A percentile compares a stretch with the other conserved stretches of the same genome.
Conservation (phyloP, 2,113 vertebrate species). For the Sceloporus tristichus region DNA sequence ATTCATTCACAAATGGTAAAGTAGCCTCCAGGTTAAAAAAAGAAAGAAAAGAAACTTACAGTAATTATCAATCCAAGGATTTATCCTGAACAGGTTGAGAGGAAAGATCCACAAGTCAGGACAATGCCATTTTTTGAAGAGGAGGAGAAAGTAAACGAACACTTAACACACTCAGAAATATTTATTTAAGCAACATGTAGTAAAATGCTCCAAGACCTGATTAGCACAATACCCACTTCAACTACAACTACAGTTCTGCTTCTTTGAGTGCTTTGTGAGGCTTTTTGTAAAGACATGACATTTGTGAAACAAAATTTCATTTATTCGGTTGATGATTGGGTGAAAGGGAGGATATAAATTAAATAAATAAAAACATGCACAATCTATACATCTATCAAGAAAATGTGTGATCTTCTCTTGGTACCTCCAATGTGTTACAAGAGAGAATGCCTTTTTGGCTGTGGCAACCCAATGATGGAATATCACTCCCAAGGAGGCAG, state of each 20-base stretch:
- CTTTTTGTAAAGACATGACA: neutral
- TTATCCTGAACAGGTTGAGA: constrained; percentile 18
- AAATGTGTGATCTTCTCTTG: neutral
- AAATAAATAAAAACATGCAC: too few species aligned
- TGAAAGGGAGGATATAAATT: too few species aligned
- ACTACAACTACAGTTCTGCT: neutral
- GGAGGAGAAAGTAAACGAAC: neutral
- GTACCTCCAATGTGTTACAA: neutral
- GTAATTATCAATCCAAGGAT: neutral
- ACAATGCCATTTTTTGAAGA: neutral
- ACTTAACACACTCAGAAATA: constrained; percentile 19
- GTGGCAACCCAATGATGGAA: neutral
- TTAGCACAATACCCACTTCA: neutral
- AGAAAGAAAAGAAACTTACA: neutral
- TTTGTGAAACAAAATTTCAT: neutral
- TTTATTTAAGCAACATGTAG: constrained; percentile 36
- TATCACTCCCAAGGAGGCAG: too few species aligned
- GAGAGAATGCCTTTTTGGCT: neutral
- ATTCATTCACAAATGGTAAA: constrained; percentile 29
- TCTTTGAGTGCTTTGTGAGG: neutral
- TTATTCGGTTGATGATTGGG: too few species aligned
- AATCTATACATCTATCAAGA: neutral
- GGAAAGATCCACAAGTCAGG: constrained; percentile 33
- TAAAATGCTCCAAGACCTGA: constrained; percentile 1
- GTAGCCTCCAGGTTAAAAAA: neutral